Conservation (phyloP, 2,113 vertebrate species). For the Cyanistes caeruleus region DNA sequence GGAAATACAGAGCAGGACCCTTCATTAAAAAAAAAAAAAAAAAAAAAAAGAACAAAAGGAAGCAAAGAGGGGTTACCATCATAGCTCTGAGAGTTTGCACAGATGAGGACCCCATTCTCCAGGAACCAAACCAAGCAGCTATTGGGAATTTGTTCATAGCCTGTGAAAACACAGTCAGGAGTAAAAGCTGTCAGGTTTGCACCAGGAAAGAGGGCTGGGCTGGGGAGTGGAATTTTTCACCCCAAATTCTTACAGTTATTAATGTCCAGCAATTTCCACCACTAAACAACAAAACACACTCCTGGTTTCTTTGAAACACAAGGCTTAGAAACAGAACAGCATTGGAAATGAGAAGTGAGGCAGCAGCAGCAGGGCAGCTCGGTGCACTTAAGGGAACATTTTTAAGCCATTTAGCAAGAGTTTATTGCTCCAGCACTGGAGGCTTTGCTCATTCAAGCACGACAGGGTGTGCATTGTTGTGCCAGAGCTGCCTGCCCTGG, state of each 20-base stretch:
- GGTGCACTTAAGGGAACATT: background rate
- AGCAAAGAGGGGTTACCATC: accelerated
- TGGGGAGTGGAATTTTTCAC: background rate
- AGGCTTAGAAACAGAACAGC: background rate
- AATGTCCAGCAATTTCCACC: background rate
- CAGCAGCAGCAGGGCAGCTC: background rate
- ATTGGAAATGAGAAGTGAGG: background rate
- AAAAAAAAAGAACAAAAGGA: accelerated
- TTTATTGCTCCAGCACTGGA: background rate
- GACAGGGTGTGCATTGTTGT: slow-evolving; percentile 45
- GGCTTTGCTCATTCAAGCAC: slow-evolving; percentile 16
- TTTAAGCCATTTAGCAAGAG: slow-evolving; percentile 7
- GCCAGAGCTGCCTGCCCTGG: background rate
- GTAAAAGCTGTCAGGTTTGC: background rate
- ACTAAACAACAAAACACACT: background rate
- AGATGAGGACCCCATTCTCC: background rate
- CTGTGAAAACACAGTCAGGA: background rate
- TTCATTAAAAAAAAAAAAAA: background rate
- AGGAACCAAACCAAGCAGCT: background rate
- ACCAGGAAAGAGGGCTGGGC: background rate
- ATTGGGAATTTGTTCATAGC: background rate
- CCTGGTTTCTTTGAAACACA: background rate
- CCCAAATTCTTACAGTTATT: background rate
- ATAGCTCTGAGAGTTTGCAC: background rate
- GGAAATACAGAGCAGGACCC: background rate